A percentile compares a stretch with the other conserved stretches of the same genome.
Conservation (phyloP, 1,140 invertebrate genomes). For the Drosophila baimaii region DNA sequence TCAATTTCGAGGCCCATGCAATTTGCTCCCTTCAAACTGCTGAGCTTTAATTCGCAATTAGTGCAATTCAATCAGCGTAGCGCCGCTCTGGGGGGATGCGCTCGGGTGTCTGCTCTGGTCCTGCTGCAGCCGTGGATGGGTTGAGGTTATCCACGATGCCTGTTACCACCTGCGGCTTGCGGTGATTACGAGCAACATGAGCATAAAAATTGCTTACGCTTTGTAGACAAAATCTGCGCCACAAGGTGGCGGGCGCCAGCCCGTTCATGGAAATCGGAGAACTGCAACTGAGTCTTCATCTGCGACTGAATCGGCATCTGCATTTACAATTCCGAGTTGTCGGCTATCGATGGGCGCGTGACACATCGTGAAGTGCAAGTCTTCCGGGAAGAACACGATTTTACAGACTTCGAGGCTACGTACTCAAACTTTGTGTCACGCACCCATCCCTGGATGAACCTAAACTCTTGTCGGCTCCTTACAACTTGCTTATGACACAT, state of each 20-base stretch:
- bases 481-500: constrained; percentile 82
- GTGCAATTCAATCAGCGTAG: constrained; percentile 76
- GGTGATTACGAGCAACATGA: constrained; percentile 83
- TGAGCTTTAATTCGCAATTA: constrained; percentile 81
- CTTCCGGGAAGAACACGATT: not conserved
- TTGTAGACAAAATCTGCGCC: constrained; percentile 51
- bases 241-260: constrained; percentile 62
- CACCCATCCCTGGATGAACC: constrained; percentile 10
- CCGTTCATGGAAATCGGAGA: constrained; percentile 64
- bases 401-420: too few species aligned
- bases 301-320: constrained; percentile 14
- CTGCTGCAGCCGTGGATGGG: constrained; percentile 10
- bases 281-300: constrained; percentile 26
- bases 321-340: not conserved
- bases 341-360: constrained; percentile 25
- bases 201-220: constrained; percentile 80
- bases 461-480: constrained; percentile 70
- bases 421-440: constrained; percentile 13
- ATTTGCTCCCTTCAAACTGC: constrained; percentile 68
- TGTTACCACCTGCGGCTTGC: constrained; percentile 82
- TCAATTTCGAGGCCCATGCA: constrained; percentile 69
- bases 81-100: constrained; percentile 51
- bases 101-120: constrained; percentile 6
- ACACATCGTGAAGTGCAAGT: constrained; percentile 1
- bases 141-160: constrained; percentile 36